Base-by-base conservation (phyloP, 37 sponge, comb jelly and placozoan genomes). In the Oopsacas minuta region DNA sequence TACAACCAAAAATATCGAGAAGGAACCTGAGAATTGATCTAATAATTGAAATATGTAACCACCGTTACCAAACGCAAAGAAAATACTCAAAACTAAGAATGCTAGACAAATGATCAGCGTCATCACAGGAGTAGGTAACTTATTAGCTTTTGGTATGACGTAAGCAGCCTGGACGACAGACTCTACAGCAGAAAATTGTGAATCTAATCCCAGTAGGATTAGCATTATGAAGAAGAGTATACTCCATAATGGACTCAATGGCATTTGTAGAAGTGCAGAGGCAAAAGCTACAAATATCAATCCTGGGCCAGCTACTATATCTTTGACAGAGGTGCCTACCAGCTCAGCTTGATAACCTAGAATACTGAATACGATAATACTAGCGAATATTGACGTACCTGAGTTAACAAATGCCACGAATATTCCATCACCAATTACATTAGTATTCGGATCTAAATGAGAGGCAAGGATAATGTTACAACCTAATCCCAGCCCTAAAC, bases 171-270 rank as follows among this genome's bases (percentile, higher is more conserved):
- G 90, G 20, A 94, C 85, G 52, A 95, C 39, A 0, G 84, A 87
- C 84, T 98, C 95, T 87, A 98, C 12, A 38, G 90, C 90, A 25
- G 91, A 94, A 87, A 98, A 95, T 88, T 92, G 91, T 28, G 92
- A 92, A 83, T 93, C 99, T 82, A 98, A 82, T 0, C 94, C 99
- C 52, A 98, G 90, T 1, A 86, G 52, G 25, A 98, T 49, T 17
- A 98, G 86, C 99, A 98, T 98, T 52, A 92, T 17, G 42, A 95
- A 98, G 92, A 98, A 98, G 36, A 98, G 88, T 20, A 95, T 37
- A 0, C 94, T 88, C 99, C 99, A 98, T 35, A 98, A 52, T 37
- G 90, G 93, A 52, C 91, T 81, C 17, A 82, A 89, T 37, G 91
- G 92, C 89, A 98, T 89, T 36, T 81, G 81, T 0, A 86, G 37